Base-by-base conservation (phyloP, 2,797 vertebrate species). In the Tragopan temminckii region DNA sequence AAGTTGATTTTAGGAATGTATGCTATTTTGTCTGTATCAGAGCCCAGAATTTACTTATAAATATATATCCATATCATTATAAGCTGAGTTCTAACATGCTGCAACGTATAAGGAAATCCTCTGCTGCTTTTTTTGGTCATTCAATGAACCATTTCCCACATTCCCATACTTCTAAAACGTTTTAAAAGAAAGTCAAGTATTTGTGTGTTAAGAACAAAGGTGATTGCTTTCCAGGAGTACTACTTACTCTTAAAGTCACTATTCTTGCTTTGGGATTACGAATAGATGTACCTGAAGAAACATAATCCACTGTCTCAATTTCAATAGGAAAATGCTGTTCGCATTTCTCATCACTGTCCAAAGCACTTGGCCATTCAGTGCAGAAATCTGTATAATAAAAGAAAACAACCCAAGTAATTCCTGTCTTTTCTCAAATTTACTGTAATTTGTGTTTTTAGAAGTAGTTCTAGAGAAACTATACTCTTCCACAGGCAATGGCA, bases 311-410 rank as follows among this genome's bases (percentile, higher is more conserved):
- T 81, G 97, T 99, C 80, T 98, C 95, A 7, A 98, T 74, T 97
- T 99, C 98, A 84, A 99, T 94, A 18, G 99, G 99, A 94, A 99
- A 99, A 96, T 98, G 98, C 91, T 98, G 82, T 64, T 98, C 97
- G 90, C 99, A 99, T 61, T 98, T 98, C 74, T 98, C 97, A 63
- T 98, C 98, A 1, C 97, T 98, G 96, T 98, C 98, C 92, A 99
- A 94, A 46, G 97, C 97, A n/a, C 98, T 96, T 8, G 99, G 99
- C 99, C 99, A 99, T 77, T 99, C 98, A 24, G 99, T 99, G 82
- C 99, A 99, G 97, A 99, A 99, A 11, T 98, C 99, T 99, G 90
- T 50, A 86, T 7, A 89, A 91, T 11, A 83, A 61, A 91, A 90
- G 62, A 71, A 85, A 90, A 80, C 38, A 74, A 29, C 52, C 7